Base-by-base conservation (phyloP, 2,113 vertebrate genomes). In the Tragelaphus imberbis region DNA sequence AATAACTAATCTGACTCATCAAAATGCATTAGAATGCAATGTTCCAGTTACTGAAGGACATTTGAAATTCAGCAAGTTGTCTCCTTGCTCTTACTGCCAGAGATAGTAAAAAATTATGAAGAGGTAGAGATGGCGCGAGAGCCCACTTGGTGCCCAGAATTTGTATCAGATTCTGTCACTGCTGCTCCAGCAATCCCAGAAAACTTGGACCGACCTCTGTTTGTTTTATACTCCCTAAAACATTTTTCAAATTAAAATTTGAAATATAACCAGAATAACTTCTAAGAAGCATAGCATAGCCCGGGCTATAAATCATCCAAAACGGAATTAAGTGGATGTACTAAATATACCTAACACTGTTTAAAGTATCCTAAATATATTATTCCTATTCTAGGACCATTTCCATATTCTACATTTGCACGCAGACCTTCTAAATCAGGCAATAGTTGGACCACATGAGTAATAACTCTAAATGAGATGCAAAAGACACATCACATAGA, bases 1-100 rank as follows among this genome's bases (percentile, higher is more conserved):
- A 99, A 98, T 98, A 99, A 99, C 98, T 98, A 98, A 98, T 98
- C 97, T 97, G 98, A 98, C 98, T 98, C 98, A 98, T 98, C 98
- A 98, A 98, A 98, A 98, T 98, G 97, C 98, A 98, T 0, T 21
- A 98, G 97, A 98, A 98, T 98, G 98, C 97, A 98, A 75, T 88
- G 97, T 98, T 99, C 98, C 98, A 98, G 98, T 98, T 98, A 96
- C 96, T 98, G 98, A 98, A 98, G 97, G 97, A 98, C 96, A 95
- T 97, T 98, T 97, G 97, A 97, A 98, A 99, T 98, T 98, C 98
- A 98, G 97, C 93, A 98, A 79, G 85, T 98, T 97, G 92, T 97
- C 97, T 98, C 97, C 93, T 95, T 96, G 84, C 94, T 98, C 96
- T 96, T 51, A 84, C 95, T 88, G 91, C 97, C 93, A 98, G 98